Evolutionary conservation across 2,888 invertebrate species (phyloP), one percentile per base, ranked within the genome.

Genomic region (Xestia rhomboidea): DNA sequence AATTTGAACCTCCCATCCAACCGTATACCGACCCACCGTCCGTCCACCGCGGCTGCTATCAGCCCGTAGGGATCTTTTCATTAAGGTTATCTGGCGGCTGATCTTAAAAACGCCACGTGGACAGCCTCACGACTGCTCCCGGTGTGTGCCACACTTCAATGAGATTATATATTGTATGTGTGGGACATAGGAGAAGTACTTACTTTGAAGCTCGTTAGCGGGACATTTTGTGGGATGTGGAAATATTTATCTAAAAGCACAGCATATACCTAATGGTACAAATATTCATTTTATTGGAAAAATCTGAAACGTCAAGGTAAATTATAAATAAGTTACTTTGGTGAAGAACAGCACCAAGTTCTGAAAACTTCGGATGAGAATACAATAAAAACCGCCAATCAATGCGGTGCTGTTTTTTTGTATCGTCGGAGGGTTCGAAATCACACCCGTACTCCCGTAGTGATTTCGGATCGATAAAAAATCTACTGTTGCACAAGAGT

Each of bases 81-180:
- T 96, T 95, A 96, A 94, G 95, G 95, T 95, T 96, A 96, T 95
- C 96, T 87, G 83, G 73, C 76, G 80, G 81, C 85, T 66, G 84
- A 93, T 93, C 93, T 90, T 80, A 87, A 91, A 91, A 92, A 92
- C 91, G 93, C 89, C 95, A 93, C 95, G 95, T 93, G 95, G 91
- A 91, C 91, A 81, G 83, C 80, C 77, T 87, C 83, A 87, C 72
- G 46, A 67, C 13, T 49, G 27, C 21, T 49, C 34, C 44, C 87
- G 85, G 87, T 88, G 83, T 83, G 85, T 69, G 84, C 81, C 80
- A 75, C 76, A 79, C 85, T 78, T 77, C 79, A 80, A 80, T 78
- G 70, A 64, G 85, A 85, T 84, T 80, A 86, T 75, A 41, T 81
- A 46, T 67, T 83, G 41, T 78, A 38, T 81, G 30, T 76, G 71